phyloP scores from a whole-genome alignment of 2,888 invertebrate species.

The Griposia aprilina region DNA sequence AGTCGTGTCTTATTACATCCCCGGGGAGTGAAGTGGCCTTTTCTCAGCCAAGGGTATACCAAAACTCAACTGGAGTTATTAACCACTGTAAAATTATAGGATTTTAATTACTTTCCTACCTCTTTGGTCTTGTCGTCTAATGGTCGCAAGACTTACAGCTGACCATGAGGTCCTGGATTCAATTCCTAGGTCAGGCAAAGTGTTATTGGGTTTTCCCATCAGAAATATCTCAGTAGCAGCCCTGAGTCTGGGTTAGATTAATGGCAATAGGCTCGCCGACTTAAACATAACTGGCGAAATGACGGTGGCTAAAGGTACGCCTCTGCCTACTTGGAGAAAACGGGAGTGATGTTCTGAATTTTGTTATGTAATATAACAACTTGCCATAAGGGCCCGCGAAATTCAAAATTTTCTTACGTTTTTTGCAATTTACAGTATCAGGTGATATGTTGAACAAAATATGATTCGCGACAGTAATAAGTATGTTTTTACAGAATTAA shows the following conservation, averaged over 20 bases:
- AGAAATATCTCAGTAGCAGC: background rate
- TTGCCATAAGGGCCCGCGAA: background rate
- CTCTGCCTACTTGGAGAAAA: background rate
- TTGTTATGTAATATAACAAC: background rate
- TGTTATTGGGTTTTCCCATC: background rate
- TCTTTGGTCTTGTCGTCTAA: background rate
- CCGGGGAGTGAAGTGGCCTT: conserved; percentile 27
- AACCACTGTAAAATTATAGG: conserved; percentile 3
- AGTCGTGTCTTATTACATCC: conserved; percentile 54
- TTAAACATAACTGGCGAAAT: background rate
- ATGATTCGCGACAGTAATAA: no score
- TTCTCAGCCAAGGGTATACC: conserved; percentile 30
- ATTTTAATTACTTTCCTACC: background rate
- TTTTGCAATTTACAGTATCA: no score
- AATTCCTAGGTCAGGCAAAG: background rate
- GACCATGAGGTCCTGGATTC: background rate
- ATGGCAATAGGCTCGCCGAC: background rate
- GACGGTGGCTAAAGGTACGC: background rate
- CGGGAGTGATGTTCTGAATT: background rate
- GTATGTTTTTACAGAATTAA: no score
- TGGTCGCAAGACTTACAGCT: background rate
- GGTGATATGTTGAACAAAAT: no score
- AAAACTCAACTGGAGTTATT: conserved; percentile 23
- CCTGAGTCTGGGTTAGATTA: background rate
- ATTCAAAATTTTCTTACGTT: no score